Conservation (phyloP, 2,888 invertebrate species). For the Himalopsyche kuldschensis region DNA sequence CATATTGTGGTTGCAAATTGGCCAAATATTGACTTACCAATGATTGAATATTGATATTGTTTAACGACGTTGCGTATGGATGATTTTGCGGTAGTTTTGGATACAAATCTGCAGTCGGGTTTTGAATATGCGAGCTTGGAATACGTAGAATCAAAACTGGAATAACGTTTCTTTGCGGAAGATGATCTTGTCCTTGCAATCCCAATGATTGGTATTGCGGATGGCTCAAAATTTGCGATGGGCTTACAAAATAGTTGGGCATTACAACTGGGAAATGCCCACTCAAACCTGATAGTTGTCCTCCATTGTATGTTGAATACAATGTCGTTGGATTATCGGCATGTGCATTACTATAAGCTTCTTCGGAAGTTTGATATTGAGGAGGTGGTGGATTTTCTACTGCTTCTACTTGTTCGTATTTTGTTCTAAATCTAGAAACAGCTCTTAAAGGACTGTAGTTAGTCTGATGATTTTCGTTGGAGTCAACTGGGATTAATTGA, state of each 20-base stretch:
- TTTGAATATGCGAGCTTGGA: conserved; percentile 60
- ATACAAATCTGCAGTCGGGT: conserved; percentile 58
- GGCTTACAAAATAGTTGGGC: conserved; percentile 55
- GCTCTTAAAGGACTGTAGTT: conserved; percentile 50
- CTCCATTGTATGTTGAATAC: conserved; percentile 56
- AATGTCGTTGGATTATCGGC: conserved; percentile 48
- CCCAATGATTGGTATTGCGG: conserved; percentile 58
- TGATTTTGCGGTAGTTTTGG: conserved; percentile 60
- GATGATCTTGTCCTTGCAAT: conserved; percentile 49
- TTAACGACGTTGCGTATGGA: conserved; percentile 58
- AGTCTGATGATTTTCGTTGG: conserved; percentile 35
- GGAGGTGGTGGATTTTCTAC: conserved; percentile 45
- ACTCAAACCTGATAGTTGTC: conserved; percentile 53
- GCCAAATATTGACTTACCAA: conserved; percentile 59
- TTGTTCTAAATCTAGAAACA: conserved; percentile 46
- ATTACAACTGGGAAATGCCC: conserved; percentile 55
- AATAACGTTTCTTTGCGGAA: conserved; percentile 51
- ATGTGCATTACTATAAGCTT: conserved; percentile 16
- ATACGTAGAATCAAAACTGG: conserved; percentile 63
- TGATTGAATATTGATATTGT: conserved; percentile 60
- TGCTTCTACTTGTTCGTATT: conserved; percentile 45
- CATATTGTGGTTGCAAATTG: conserved; percentile 50
- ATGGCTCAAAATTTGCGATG: conserved; percentile 51
- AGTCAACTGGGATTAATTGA: conserved; percentile 51
- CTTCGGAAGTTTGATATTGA: conserved; percentile 20